Evolutionary conservation across 2,113 vertebrate genomes (phyloP).

Genomic region (Sinocyclocheilus maitianheensis): DNA sequence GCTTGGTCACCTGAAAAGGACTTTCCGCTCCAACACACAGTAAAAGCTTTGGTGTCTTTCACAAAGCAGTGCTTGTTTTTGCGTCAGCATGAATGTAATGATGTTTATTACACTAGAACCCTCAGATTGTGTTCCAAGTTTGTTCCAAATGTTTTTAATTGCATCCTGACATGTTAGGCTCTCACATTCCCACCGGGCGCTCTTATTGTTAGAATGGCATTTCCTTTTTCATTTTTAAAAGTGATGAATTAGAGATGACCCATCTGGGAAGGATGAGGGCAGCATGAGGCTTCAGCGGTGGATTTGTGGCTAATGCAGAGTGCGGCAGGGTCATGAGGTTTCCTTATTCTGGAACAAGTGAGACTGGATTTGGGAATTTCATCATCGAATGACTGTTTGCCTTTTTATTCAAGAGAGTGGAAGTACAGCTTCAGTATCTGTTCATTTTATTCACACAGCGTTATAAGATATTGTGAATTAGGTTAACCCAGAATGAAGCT

Average conservation of each 20-base stretch:
- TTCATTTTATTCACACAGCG: background rate
- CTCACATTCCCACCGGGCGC: background rate
- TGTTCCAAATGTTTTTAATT: conserved; percentile 1
- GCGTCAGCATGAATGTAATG: background rate
- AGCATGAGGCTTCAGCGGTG: background rate
- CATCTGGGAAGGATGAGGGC: conserved; percentile 11
- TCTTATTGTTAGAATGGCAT: background rate
- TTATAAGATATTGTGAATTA: conserved; percentile 7
- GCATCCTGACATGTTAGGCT: background rate
- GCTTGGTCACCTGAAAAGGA: background rate
- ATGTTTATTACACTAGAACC: background rate
- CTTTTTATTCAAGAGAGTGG: background rate
- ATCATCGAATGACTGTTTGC: no score
- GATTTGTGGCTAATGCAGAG: conserved; percentile 3
- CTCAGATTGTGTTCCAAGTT: background rate
- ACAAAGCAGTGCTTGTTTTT: conserved; percentile 2
- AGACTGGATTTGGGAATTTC: background rate
- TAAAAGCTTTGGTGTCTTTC: background rate
- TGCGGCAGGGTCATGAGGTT: background rate
- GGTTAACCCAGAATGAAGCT: background rate
- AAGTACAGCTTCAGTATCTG: background rate
- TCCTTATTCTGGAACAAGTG: background rate
- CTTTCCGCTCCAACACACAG: background rate
- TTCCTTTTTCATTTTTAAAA: conserved; percentile 11
- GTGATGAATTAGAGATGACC: conserved; percentile 22